Conservation (phyloP, 2,888 invertebrate genomes). For the Notocelia uddmanniana region DNA sequence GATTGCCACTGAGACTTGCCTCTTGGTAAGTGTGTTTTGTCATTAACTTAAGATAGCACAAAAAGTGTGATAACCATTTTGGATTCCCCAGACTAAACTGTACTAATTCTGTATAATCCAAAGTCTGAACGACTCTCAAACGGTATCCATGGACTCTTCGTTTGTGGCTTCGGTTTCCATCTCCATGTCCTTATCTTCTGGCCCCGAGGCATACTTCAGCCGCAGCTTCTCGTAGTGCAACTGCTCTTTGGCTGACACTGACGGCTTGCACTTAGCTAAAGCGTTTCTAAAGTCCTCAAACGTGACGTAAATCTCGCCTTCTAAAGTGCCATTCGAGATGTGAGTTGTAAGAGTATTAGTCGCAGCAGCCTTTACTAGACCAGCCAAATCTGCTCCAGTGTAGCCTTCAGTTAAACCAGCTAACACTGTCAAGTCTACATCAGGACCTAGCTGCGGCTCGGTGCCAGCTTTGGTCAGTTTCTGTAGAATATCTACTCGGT, state of each 20-base stretch:
- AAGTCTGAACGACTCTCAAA: slow-evolving; percentile 66
- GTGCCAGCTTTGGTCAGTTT: slow-evolving; percentile 96
- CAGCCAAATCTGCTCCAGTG: slow-evolving; percentile 97
- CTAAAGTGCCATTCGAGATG: slow-evolving; percentile 84
- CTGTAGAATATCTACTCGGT: slow-evolving; percentile 94
- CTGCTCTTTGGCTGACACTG: slow-evolving; percentile 93
- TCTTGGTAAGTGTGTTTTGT: not conserved
- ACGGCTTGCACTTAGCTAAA: slow-evolving; percentile 92
- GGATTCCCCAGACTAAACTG: slow-evolving; percentile 51
- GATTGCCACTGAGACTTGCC: not conserved
- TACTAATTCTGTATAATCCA: slow-evolving; percentile 60
- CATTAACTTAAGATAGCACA: not conserved
- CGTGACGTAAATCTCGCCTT: slow-evolving; percentile 87
- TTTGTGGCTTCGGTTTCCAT: slow-evolving; percentile 83
- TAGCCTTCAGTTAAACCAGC: slow-evolving; percentile 91
- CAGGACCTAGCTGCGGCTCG: slow-evolving; percentile 90
- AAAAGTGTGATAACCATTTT: not conserved
- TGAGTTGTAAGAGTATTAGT: slow-evolving; percentile 92
- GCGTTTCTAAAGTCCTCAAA: slow-evolving; percentile 92
- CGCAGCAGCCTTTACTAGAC: slow-evolving; percentile 95
- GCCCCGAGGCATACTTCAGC: slow-evolving; percentile 87
- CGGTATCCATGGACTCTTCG: slow-evolving; percentile 83
- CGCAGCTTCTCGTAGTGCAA: slow-evolving; percentile 91
- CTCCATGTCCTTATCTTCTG: slow-evolving; percentile 82
- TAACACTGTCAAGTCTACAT: slow-evolving; percentile 91